Evolutionary conservation across 2,888 invertebrate genomes (phyloP).

Genomic region (Neoascia interrupta): DNA sequence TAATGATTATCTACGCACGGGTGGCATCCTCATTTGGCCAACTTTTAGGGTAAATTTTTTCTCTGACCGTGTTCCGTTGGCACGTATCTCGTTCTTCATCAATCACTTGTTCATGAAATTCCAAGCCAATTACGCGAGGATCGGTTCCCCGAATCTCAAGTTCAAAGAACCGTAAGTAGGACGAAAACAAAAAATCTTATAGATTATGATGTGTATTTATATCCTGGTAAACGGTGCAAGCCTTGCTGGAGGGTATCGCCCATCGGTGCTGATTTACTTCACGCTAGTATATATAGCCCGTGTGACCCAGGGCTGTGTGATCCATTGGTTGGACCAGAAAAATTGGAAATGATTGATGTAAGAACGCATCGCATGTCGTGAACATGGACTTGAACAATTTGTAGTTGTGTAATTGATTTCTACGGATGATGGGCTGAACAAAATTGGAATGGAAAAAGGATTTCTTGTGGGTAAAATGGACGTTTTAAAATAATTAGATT

Average conservation of each 20-base stretch:
- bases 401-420: slow-evolving; percentile 49
- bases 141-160: slow-evolving; percentile 9
- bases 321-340: slow-evolving; percentile 24
- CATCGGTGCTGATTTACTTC: slow-evolving; percentile 29
- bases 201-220: slow-evolving; percentile 8
- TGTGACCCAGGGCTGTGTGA: slow-evolving; percentile 28
- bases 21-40: slow-evolving; percentile 11
- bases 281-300: background rate
- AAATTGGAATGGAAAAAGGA: slow-evolving; percentile 20
- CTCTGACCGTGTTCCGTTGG: background rate
- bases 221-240: slow-evolving; percentile 43
- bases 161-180: background rate
- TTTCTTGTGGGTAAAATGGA: slow-evolving; percentile 30
- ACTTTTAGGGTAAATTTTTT: background rate
- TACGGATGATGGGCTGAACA: slow-evolving; percentile 6
- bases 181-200: background rate
- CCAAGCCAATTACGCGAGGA: slow-evolving; percentile 13
- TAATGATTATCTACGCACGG: slow-evolving; percentile 16
- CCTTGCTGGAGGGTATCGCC: slow-evolving; percentile 16
- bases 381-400: slow-evolving; percentile 41
- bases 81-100: background rate
- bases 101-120: slow-evolving; percentile 30
- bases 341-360: slow-evolving; percentile 47
- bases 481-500: slow-evolving; percentile 51
- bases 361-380: slow-evolving; percentile 29